Evolutionary conservation across 2,797 vertebrate species (phyloP).

Genomic region (Lophius americanus): DNA sequence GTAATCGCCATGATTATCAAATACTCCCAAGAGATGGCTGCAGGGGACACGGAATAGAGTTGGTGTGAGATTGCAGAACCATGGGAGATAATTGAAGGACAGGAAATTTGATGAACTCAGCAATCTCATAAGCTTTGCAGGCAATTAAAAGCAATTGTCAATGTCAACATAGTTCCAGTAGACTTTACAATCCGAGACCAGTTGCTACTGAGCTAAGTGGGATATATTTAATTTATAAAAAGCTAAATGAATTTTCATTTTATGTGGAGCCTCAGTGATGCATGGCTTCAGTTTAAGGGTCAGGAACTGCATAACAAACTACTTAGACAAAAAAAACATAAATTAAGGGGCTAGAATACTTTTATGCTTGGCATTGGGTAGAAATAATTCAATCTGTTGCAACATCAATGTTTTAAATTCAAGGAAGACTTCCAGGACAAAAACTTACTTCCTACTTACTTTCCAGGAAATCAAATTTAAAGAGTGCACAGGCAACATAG

Average conservation of each 20-base stretch:
- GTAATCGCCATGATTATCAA: slow-evolving; percentile 58
- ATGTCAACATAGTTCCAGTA: slow-evolving; percentile 17
- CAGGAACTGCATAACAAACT: slow-evolving; percentile 27
- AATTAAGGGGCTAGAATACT: slow-evolving; percentile 35
- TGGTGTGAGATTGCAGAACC: slow-evolving; percentile 16
- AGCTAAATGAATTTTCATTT: slow-evolving; percentile 33
- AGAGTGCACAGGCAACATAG: neutral
- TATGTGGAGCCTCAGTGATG: slow-evolving; percentile 44
- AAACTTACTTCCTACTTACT: slow-evolving; percentile 38
- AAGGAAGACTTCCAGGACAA: slow-evolving; percentile 10
- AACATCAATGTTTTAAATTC: slow-evolving; percentile 25
- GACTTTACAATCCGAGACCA: slow-evolving; percentile 43
- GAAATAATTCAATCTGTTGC: slow-evolving; percentile 2
- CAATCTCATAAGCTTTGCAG: slow-evolving; percentile 50
- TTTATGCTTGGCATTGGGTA: slow-evolving; percentile 19
- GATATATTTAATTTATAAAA: slow-evolving; percentile 52
- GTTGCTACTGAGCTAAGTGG: slow-evolving; percentile 33
- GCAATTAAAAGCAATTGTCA: slow-evolving; percentile 39
- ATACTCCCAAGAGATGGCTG: slow-evolving; percentile 40
- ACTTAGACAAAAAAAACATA: slow-evolving; percentile 20
- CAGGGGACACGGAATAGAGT: slow-evolving; percentile 25
- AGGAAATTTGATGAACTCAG: slow-evolving; percentile 28
- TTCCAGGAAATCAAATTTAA: neutral
- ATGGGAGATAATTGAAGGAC: slow-evolving; percentile 12
- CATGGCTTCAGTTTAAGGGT: slow-evolving; percentile 27